Conservation (phyloP, 2,113 vertebrate species). For the Colistium nudipinnis region DNA sequence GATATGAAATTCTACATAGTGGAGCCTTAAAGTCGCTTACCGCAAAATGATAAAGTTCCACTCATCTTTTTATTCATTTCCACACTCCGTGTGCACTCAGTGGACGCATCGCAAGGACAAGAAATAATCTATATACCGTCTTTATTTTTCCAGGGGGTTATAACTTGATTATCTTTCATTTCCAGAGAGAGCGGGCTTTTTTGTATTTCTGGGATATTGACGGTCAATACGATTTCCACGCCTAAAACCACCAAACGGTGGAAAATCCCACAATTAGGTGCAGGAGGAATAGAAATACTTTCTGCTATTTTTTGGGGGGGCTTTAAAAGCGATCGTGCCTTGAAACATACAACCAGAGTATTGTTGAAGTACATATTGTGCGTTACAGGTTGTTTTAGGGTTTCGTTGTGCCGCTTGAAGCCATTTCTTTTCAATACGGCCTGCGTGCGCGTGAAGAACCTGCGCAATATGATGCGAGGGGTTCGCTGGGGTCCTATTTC, state of each 20-base stretch:
- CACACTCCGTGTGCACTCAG: slow-evolving; percentile 36
- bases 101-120: slow-evolving; percentile 14
- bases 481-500: slow-evolving; percentile 34
- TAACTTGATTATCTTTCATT: slow-evolving; percentile 61
- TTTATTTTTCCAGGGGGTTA: slow-evolving; percentile 26
- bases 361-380: slow-evolving; percentile 25
- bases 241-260: slow-evolving; percentile 6
- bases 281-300: not conserved
- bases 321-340: not conserved
- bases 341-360: slow-evolving; percentile 18
- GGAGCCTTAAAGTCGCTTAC: slow-evolving; percentile 32
- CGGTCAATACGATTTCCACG: slow-evolving; percentile 43
- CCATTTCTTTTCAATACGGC: slow-evolving; percentile 34
- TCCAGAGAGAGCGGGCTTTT: slow-evolving; percentile 23
- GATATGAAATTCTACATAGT: not conserved
- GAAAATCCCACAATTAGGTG: slow-evolving; percentile 24
- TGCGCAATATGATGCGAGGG: slow-evolving; percentile 30
- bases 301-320: too few relatives aligned
- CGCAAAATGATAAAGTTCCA: slow-evolving; percentile 18
- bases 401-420: slow-evolving; percentile 4
- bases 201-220: slow-evolving; percentile 25
- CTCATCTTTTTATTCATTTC: slow-evolving; percentile 30
- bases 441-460: slow-evolving; percentile 43
- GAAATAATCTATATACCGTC: slow-evolving; percentile 10
- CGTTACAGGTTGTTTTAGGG: not conserved